Evolutionary conservation across 1,140 invertebrate species (phyloP), one percentile per base, ranked within the genome.

Genomic region (Sesamia nonagrioides): DNA sequence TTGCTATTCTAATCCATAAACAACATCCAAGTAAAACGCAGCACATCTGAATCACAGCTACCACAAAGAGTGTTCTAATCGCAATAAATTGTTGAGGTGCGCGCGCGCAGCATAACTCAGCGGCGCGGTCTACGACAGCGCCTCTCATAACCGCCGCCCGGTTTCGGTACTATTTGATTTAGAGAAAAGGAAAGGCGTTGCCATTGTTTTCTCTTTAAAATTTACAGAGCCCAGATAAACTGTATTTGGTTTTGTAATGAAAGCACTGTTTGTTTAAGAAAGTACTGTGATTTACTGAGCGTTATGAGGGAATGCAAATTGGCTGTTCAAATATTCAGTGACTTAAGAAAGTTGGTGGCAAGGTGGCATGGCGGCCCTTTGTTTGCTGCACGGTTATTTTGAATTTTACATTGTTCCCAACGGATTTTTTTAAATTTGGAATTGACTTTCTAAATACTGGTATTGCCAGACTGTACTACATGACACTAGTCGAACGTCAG

Each of bases 161-260:
- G 78, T 83, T 83, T 81, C 45, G 75, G 80, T 77, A 66, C 73
- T 85, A 80, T 88, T 86, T 85, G 86, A 87, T 88, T 87, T 85
- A 85, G 86, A 86, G 86, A 88, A 90, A 90, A 86, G 82, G 86
- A 86, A 87, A 89, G 86, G 84, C 85, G 81, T 83, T 72, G 74
- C 73, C 69, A 86, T 89, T 88, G 86, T 89, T 88, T 86, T 85
- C 87, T 78, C 85, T 82, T 81, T 66, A 83, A 85, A 86, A 86
- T 85, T 84, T 83, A 84, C 83, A 66, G 76, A 82, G 82, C 80
- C 78, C 69, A 84, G 84, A 88, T 89, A 87, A 85, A 83, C 83
- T 85, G 78, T 84, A 88, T 89, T 88, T 88, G 86, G 86, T 84
- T 85, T 84, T 84, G 81, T 86, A 87, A 89, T 86, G 86, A 82